These are phyloP conservation scores for Meloidogyne floridensis DNA, from an alignment of 1,140 invertebrate genomes.

Conservation along the genomic window DNA sequence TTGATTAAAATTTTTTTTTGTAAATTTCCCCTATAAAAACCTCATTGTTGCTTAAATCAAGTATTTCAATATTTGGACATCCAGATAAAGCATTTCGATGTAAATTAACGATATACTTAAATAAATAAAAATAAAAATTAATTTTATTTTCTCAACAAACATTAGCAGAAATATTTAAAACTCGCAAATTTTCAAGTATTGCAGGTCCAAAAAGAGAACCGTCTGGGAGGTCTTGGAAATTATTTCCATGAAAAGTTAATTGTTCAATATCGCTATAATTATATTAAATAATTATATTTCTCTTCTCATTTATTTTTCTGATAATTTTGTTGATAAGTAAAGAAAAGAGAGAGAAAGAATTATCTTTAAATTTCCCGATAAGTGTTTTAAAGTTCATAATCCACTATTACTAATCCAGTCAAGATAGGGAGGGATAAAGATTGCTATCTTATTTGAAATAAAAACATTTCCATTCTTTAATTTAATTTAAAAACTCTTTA, in stretches of 20 bases:
- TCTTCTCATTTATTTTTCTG: too few relatives aligned
- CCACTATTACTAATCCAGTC: too few relatives aligned
- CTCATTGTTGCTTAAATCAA: constrained; percentile 64
- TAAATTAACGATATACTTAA: constrained; percentile 62
- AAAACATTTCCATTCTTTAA: not conserved
- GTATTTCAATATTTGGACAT: constrained; percentile 58
- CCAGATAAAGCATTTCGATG: constrained; percentile 57
- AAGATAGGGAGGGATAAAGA: too few relatives aligned
- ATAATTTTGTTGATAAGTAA: too few relatives aligned
- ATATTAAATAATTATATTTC: not conserved
- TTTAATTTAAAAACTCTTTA: constrained; percentile 25
- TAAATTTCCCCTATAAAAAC: not conserved
- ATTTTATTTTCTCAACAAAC: not conserved
- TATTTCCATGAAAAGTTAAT: constrained; percentile 64
- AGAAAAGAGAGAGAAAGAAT: not conserved
- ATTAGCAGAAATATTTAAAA: constrained; percentile 64
- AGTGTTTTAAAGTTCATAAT: too few relatives aligned
- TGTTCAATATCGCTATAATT: constrained; percentile 46
- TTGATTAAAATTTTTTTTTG: too few relatives aligned
- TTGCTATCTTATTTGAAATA: too few relatives aligned
- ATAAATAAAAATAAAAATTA: not conserved
- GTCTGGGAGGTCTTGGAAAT: constrained; percentile 64
- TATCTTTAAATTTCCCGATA: too few relatives aligned
- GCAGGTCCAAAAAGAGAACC: constrained; percentile 53
- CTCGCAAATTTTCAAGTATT: constrained; percentile 42